A percentile compares a stretch with the other conserved stretches of the same genome.
Evolutionary conservation across 1,140 invertebrate species (phyloP).

Genomic region (Drosophila suzukii): DNA sequence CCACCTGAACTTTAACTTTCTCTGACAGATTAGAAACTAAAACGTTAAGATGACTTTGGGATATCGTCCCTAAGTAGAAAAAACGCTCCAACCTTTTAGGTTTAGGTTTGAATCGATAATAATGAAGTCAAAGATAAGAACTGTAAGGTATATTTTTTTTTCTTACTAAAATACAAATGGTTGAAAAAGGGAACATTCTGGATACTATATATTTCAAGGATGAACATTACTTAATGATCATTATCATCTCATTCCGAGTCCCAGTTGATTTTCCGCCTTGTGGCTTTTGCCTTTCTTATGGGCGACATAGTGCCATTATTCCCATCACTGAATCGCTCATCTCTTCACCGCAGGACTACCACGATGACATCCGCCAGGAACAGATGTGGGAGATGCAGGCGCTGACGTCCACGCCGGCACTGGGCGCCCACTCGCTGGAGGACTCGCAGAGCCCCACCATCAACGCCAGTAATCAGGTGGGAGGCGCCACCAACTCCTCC

Average conservation of each 20-base stretch:
- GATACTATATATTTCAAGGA: too few species aligned
- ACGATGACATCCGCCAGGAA: constrained; percentile 93
- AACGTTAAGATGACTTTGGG: too few species aligned
- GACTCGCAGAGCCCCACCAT: constrained; percentile 78
- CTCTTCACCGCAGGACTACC: constrained; percentile 88
- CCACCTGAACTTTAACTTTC: too few species aligned
- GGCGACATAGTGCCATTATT: background rate
- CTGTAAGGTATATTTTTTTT: too few species aligned
- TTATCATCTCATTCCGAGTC: background rate
- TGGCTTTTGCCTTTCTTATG: background rate
- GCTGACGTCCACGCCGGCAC: constrained; percentile 85
- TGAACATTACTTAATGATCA: too few species aligned
- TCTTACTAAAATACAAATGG: too few species aligned
- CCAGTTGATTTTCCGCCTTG: background rate
- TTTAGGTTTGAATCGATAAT: too few species aligned
- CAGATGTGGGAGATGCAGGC: constrained; percentile 94
- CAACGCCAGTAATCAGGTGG: constrained; percentile 31
- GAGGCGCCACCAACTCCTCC: constrained; percentile 16
- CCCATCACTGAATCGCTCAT: background rate
- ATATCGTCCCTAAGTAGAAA: too few species aligned
- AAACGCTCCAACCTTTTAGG: too few species aligned
- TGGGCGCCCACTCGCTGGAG: constrained; percentile 63
- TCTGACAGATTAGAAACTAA: too few species aligned
- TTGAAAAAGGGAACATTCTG: too few species aligned
- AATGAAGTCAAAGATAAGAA: too few species aligned